Evolutionary conservation across 2,888 invertebrate species (phyloP), one percentile per base, ranked within the genome.

Genomic region (Ctena decussata): DNA sequence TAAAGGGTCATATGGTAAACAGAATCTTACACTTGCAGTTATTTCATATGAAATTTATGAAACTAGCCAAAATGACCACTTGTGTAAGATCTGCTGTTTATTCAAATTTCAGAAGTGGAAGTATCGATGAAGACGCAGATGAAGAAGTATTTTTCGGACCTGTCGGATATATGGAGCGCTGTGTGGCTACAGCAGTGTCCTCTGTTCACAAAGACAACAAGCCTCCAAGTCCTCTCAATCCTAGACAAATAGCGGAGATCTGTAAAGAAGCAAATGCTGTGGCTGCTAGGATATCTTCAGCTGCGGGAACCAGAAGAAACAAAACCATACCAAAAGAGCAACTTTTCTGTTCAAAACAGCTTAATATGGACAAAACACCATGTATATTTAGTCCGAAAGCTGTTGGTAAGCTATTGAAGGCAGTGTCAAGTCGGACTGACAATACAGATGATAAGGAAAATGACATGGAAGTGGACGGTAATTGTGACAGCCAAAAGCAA

Each of bases 91-190:
- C n/a, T n/a, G n/a, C n/a, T n/a, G n/a, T n/a, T n/a, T n/a, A n/a
- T n/a, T 41, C 15, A 5, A 27, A 24, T 46, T 46, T 12, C 72
- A 72, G 72, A 24, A 72, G 72, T 72, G 44, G 21, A 27, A 46
- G 21, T 6, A 72, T 15, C 8, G 27, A 37, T 21, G 65, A 69
- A 30, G 91, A 89, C 11, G 91, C 89, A n/a, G 93, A 93, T 15
- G 93, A 92, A 41, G 93, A 93, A 80, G 91, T 93, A 21, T 93
- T 92, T 76, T 89, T 93, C 77, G 93, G 93, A 24, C 93, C 93
- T 6, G 84, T 93, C n/a, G 89, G 92, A 15, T 91, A 90, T 75
- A 87, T 80, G 39, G 93, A 93, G 75, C 87, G 87, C n/a, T 90
- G 90, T 69, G 89, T 92, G 11, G 86, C 91, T 15, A 83, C 89